Evolutionary conservation across 2,888 invertebrate species (phyloP).

Genomic region (Leucophenga maculata): DNA sequence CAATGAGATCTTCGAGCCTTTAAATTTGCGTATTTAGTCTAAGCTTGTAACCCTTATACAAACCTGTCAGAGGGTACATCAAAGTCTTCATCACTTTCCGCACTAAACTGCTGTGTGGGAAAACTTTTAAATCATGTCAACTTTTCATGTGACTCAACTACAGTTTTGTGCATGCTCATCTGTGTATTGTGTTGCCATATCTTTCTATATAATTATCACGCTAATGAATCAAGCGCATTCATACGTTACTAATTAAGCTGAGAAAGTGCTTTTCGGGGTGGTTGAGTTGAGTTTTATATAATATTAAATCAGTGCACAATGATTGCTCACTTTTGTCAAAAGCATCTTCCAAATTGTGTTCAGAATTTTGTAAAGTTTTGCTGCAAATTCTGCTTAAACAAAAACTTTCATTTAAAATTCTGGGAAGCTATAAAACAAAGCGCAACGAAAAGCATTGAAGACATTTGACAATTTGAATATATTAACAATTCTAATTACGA

Average conservation of each 20-base stretch:
- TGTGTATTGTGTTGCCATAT: neutral
- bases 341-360: too few species aligned
- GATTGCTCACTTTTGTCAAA: slow-evolving; percentile 4
- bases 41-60: too few species aligned
- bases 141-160: slow-evolving; percentile 41
- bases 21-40: too few species aligned
- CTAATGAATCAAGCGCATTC: slow-evolving; percentile 65
- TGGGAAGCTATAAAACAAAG: slow-evolving; percentile 20
- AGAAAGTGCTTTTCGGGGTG: slow-evolving; percentile 51
- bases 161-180: slow-evolving; percentile 12
- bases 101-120: too few species aligned
- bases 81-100: too few species aligned
- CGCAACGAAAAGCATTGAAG: slow-evolving; percentile 36
- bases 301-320: slow-evolving; percentile 2
- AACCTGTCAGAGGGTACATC: too few species aligned
- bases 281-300: slow-evolving; percentile 8
- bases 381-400: too few species aligned
- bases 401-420: neutral
- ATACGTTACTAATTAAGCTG: slow-evolving; percentile 63
- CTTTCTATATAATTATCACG: slow-evolving; percentile 59
- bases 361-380: too few species aligned
- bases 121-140: slow-evolving; percentile 40
- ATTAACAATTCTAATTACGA: slow-evolving; percentile 67
- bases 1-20: too few species aligned
- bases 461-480: slow-evolving; percentile 62